Evolutionary conservation across 1,140 invertebrate species (phyloP).

Genomic region (Neodiprion lecontei): DNA sequence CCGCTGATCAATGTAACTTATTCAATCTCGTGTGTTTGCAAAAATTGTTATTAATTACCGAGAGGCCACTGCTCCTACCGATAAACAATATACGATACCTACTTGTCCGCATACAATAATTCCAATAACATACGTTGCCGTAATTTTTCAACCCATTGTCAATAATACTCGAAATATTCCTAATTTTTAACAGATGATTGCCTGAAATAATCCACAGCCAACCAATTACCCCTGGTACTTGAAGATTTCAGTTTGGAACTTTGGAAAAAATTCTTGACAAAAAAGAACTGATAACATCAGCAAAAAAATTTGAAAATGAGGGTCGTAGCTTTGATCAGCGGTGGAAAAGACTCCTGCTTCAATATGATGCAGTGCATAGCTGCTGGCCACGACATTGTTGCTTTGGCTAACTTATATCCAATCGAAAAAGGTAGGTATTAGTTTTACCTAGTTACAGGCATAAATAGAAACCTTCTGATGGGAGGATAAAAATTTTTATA

Average conservation of each 20-base stretch:
- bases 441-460: background rate
- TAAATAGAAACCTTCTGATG: background rate
- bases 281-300: slow-evolving; percentile 11
- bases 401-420: slow-evolving; percentile 94
- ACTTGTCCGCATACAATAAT: background rate
- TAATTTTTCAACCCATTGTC: background rate
- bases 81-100: background rate
- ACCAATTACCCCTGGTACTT: slow-evolving; percentile 28
- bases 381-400: slow-evolving; percentile 95
- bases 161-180: too few species aligned
- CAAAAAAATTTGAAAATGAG: slow-evolving; percentile 70
- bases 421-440: slow-evolving; percentile 74
- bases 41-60: slow-evolving; percentile 5
- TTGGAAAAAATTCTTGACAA: background rate
- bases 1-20: background rate
- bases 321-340: slow-evolving; percentile 90
- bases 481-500: too few species aligned
- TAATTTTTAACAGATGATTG: slow-evolving; percentile 48
- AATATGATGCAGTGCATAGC: slow-evolving; percentile 98
- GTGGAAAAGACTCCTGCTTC: slow-evolving; percentile 99
- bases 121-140: slow-evolving; percentile 14
- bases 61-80: background rate
- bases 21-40: background rate
- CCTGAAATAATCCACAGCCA: slow-evolving; percentile 37
- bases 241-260: background rate